Percentiles rank a stretch among this genome's conserved stretches.
These are phyloP conservation scores for Nasonovia ribisnigri DNA, from an alignment of 2,888 invertebrate genomes.

Conservation along the genomic window DNA sequence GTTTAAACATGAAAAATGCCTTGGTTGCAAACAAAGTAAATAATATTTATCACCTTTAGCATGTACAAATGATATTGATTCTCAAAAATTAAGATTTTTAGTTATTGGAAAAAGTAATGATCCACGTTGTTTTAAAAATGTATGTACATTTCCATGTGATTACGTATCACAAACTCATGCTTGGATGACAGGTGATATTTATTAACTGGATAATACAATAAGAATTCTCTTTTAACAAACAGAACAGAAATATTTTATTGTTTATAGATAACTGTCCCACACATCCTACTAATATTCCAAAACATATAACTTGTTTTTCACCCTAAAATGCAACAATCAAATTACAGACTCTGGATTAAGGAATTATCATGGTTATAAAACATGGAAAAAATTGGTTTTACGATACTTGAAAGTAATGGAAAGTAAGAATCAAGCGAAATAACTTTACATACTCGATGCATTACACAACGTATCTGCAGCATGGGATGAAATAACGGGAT, in stretches of 20 bases:
- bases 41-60: constrained; percentile 48
- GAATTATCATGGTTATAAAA: neutral
- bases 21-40: constrained; percentile 69
- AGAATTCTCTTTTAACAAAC: constrained; percentile 7
- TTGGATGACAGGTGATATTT: constrained; percentile 26
- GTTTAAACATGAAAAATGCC: constrained; percentile 69
- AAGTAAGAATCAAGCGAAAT: too few relatives aligned
- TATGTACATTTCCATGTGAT: too few relatives aligned
- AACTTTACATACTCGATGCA: too few relatives aligned
- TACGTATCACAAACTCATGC: too few relatives aligned
- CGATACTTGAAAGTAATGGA: too few relatives aligned
- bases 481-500: too few relatives aligned
- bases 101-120: too few relatives aligned
- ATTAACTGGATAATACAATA: constrained; percentile 14
- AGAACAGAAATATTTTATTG: constrained; percentile 13
- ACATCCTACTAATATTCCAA: constrained; percentile 19
- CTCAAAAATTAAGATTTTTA: too few relatives aligned
- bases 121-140: too few relatives aligned
- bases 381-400: too few relatives aligned
- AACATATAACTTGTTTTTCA: constrained; percentile 20
- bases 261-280: constrained; percentile 4
- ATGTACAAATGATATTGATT: constrained; percentile 49
- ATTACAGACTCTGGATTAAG: neutral
- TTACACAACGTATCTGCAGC: too few relatives aligned
- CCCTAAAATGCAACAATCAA: neutral